These are phyloP conservation scores for Tigriopus californicus DNA, from an alignment of 2,888 invertebrate genomes.

Conservation along the genomic window DNA sequence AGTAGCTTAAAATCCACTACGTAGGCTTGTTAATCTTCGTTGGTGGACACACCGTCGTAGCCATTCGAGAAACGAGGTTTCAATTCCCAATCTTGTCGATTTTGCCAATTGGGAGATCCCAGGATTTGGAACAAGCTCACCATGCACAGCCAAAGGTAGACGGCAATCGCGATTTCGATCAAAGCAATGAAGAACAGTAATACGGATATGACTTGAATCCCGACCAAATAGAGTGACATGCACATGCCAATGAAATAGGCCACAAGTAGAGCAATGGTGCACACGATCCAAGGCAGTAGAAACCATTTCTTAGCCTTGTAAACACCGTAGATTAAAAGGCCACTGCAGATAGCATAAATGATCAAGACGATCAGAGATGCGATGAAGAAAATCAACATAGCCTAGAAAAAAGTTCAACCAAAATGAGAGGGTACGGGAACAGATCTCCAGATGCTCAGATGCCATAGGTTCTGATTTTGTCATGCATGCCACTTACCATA, in stretches of 20 bases:
- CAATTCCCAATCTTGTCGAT: background rate
- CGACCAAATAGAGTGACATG: background rate
- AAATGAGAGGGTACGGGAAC: too few species aligned
- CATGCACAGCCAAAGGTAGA: constrained; percentile 7
- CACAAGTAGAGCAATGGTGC: background rate
- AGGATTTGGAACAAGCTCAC: constrained; percentile 1
- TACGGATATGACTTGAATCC: background rate
- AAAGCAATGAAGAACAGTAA: background rate
- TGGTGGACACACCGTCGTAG: background rate
- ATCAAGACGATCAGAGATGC: background rate
- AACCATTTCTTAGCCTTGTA: background rate
- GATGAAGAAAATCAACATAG: constrained; percentile 5
- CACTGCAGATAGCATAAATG: background rate
- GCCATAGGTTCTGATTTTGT: too few species aligned
- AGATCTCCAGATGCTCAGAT: too few species aligned
- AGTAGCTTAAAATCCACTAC: too few species aligned
- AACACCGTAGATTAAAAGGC: background rate
- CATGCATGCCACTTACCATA: background rate
- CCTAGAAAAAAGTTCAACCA: too few species aligned
- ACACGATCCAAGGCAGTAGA: background rate
- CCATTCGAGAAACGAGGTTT: background rate
- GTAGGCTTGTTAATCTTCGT: background rate
- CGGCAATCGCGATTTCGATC: background rate
- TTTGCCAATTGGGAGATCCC: background rate
- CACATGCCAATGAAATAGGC: background rate